phyloP scores from a whole-genome alignment of 2,888 invertebrate genomes.

The Myopa tessellatipennis region DNA sequence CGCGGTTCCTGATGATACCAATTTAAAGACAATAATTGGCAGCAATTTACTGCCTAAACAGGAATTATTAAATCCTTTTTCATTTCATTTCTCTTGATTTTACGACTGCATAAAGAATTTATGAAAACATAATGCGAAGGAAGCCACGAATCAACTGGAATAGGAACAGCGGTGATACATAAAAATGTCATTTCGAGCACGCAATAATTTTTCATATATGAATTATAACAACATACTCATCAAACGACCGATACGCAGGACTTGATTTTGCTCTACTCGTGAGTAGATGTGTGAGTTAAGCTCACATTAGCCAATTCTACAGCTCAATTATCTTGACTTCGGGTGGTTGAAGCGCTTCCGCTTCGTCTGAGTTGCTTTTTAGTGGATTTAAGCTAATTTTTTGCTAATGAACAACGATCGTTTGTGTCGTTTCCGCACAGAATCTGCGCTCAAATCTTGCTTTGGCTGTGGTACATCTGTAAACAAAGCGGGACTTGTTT shows the following conservation, averaged over 20 bases:
- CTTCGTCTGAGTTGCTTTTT: background rate
- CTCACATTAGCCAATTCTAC: no score
- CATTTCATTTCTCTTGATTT: background rate
- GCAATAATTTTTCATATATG: background rate
- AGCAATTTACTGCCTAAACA: constrained; percentile 34
- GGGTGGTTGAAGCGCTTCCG: background rate
- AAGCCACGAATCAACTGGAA: background rate
- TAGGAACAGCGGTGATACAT: background rate
- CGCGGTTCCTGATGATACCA: constrained; percentile 23
- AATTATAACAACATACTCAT: background rate
- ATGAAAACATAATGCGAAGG: constrained; percentile 1
- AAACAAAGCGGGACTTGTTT: background rate
- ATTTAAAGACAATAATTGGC: constrained; percentile 26
- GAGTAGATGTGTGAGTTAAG: no score
- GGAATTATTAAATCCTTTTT: constrained; percentile 17
- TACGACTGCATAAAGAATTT: constrained; percentile 9
- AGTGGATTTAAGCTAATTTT: no score
- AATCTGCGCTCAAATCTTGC: background rate
- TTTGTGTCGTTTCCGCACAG: no score
- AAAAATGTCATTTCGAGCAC: constrained; percentile 25
- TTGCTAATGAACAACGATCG: no score
- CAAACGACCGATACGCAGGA: no score
- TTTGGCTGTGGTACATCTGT: background rate
- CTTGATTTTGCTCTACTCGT: no score
- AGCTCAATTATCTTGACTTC: background rate